Base-by-base conservation (phyloP, 2,113 vertebrate genomes). In the Epinephelus lanceolatus region DNA sequence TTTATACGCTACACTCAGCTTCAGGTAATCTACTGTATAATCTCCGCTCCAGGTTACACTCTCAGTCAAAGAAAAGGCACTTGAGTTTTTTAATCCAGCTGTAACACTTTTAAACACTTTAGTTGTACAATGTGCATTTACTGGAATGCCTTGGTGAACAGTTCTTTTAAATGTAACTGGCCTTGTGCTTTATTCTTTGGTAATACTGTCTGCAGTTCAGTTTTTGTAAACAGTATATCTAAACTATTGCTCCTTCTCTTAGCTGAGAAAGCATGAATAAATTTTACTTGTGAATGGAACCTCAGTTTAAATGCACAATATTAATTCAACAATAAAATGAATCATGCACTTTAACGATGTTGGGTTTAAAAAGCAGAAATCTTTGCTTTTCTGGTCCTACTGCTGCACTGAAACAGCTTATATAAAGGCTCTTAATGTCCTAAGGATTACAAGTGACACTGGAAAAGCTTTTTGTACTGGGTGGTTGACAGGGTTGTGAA, bases 31-130 rank as follows among this genome's bases (percentile, higher is more conserved):
- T 78, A 61, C 33, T 52, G 47, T 23, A 52, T 74, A 69, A 83
- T 84, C 82, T 85, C 65, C 67, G 74, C 63, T 75, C 56, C 45
- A 69, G 81, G 81, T 70, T 76, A 59, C n/a, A 45, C 57, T 60
- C 49, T 52, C 61, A 60, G 66, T n/a, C 62, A 78, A 62, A 76
- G 40, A 72, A 57, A 71, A 72, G 33, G 49, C 49, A 37, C 66
- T 33, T 77, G 11, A 25, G 19, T 52, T 68, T 83, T 37, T 75
- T 83, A 72, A 81, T 89, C 66, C 61, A 69, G 9, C 55, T 74
- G 2, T 13, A 47, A 75, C 42, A 37, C 33, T 63, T 68, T 9
- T 52, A 62, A 71, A 42, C 27, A 67, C 51, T 59, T 55, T 4
- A 45, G 6, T 33, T 1, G 21, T 57, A 61, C 19, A 70, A 30